phyloP scores from a whole-genome alignment of 1,140 invertebrate genomes.

The Drosophila yakuba region DNA sequence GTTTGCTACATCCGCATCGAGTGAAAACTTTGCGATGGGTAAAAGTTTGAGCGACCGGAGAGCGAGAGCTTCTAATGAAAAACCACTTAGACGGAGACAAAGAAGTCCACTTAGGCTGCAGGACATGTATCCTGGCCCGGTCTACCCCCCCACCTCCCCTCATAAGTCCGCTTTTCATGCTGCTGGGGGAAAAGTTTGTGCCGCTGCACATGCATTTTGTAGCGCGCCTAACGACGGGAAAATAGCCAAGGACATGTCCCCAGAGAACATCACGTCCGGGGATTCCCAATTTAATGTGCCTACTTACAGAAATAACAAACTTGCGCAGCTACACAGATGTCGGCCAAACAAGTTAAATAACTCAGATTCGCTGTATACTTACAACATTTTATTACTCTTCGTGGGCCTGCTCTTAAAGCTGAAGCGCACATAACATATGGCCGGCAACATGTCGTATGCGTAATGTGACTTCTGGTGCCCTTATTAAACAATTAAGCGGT shows the following conservation, averaged over 20 bases:
- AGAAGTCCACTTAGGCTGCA: slow-evolving; percentile 57
- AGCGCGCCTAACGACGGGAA: slow-evolving; percentile 61
- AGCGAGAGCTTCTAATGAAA: slow-evolving; percentile 66
- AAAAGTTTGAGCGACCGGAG: slow-evolving; percentile 32
- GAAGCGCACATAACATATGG: slow-evolving; percentile 10
- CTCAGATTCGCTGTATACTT: slow-evolving; percentile 8
- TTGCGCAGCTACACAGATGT: neutral
- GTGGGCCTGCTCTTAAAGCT: slow-evolving; percentile 39
- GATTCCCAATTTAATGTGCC: slow-evolving; percentile 63
- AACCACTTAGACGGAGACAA: slow-evolving; percentile 71
- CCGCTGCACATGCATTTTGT: slow-evolving; percentile 70
- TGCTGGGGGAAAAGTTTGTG: slow-evolving; percentile 31
- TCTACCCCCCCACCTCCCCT: neutral
- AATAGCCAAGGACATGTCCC: slow-evolving; percentile 53
- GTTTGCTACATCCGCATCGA: slow-evolving; percentile 37
- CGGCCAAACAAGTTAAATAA: slow-evolving; percentile 20
- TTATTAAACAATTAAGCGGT: slow-evolving; percentile 42
- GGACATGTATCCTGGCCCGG: slow-evolving; percentile 28
- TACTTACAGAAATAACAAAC: slow-evolving; percentile 26
- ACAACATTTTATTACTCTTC: slow-evolving; percentile 33
- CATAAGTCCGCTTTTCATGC: slow-evolving; percentile 5
- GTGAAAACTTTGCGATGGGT: slow-evolving; percentile 42
- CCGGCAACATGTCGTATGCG: slow-evolving; percentile 52
- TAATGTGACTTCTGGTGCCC: slow-evolving; percentile 33
- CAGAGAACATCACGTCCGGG: slow-evolving; percentile 50